These are phyloP conservation scores for Palloptera scutellata DNA, from an alignment of 2,888 invertebrate species.

Conservation along the genomic window DNA sequence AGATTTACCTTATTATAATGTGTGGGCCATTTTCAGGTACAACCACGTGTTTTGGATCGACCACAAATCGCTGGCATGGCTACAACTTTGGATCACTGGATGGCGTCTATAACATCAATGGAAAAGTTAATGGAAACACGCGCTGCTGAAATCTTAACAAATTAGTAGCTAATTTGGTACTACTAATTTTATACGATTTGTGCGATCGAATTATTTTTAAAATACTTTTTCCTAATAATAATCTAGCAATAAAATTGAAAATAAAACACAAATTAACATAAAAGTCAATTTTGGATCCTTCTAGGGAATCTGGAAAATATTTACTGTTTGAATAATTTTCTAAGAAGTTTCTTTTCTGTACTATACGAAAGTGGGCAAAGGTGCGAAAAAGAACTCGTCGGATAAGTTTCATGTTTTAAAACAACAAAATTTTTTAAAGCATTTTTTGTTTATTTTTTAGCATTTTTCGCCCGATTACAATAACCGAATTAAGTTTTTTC, in stretches of 20 bases:
- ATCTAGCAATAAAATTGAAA: conserved; percentile 25
- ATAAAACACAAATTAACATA: conserved; percentile 12
- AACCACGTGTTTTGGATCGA: conserved; percentile 76
- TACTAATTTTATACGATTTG: background rate
- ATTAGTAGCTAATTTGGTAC: conserved; percentile 45
- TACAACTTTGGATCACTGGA: conserved; percentile 62
- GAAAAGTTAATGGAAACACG: conserved; percentile 64
- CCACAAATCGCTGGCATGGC: conserved; percentile 63
- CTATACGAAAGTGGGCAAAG: too few relatives aligned
- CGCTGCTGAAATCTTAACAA: conserved; percentile 64
- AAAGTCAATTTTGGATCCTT: background rate
- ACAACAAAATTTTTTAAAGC: too few relatives aligned
- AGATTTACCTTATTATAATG: background rate
- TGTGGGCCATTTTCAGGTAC: conserved; percentile 62
- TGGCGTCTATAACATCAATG: conserved; percentile 64
- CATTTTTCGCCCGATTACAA: too few relatives aligned
- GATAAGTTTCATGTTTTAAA: too few relatives aligned
- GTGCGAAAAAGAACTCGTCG: too few relatives aligned
- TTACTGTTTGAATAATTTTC: background rate
- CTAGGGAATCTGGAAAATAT: too few relatives aligned
- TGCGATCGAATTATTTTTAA: background rate
- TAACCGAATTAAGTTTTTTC: too few relatives aligned
- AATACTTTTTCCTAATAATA: conserved; percentile 14
- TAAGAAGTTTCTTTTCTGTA: too few relatives aligned
- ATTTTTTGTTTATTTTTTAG: too few relatives aligned